Evolutionary conservation across 2,888 invertebrate genomes (phyloP), one percentile per base, ranked within the genome.

Genomic region (Congeria kusceri): DNA sequence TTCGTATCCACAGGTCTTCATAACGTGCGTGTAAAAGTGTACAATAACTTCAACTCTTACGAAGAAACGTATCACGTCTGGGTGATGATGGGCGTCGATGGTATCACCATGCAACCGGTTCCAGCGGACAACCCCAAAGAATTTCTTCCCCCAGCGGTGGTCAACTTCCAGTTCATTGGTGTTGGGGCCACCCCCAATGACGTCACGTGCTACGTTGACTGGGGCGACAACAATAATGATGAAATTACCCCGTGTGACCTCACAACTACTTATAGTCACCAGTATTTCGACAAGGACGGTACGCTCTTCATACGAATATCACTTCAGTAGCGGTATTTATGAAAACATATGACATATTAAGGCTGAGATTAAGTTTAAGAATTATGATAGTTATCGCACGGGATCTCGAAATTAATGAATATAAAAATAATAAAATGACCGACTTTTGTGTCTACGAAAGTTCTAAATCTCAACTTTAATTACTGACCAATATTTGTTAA

Each of bases 11-110:
- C 87, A n/a, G 87, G 84, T 2, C 56, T 49, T 5, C 87, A 76
- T 29, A 61, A 63, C 15, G 81, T 89, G 9, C 53, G 15, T 13
- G 77, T 89, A 0, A 77, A 69, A 0, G 75, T 87, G 18, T 57
- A 68, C 25, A 90, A 91, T 73, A 73, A 72, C 13, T 87, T 80
- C 64, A 83, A 79, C 18, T 39, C 68, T 0, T 28, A 70, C 27
- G 56, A 15, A 0, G 46, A 68, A 44, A 49, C 23, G 2, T 80
- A 79, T 32, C 68, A 65, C 15, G 62, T 88, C 0, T 57, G 77
- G 27, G 87, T 88, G 3, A 85, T 86, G 59, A 79, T 83, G 2
- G 77, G 83, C 0, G 87, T 91, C 3, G 70, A 76, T 13, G 84
- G 83, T 61, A 73, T 91, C 20, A 68, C 67, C 18, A 53, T 72